Evolutionary conservation across 2,113 vertebrate species (phyloP).

Genomic region (Procavia capensis): DNA sequence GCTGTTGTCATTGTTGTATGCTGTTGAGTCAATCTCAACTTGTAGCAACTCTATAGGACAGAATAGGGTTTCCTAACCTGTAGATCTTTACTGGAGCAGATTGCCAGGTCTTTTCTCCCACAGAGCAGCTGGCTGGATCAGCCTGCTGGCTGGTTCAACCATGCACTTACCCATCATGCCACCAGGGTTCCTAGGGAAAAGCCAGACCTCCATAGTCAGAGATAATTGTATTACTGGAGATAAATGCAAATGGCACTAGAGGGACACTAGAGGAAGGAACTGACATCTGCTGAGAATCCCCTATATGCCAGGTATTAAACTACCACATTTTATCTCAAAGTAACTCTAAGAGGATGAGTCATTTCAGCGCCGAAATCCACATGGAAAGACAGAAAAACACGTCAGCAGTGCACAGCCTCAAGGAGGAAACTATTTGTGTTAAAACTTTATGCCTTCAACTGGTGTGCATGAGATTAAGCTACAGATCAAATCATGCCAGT

Average conservation of each 20-base stretch:
- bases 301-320: neutral
- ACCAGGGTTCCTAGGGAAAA: neutral
- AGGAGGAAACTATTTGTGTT: neutral
- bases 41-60: neutral
- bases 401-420: fast-evolving
- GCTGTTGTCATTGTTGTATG: too few relatives aligned
- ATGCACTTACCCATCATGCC: neutral
- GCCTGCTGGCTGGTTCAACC: neutral
- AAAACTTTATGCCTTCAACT: neutral
- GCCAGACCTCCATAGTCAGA: neutral
- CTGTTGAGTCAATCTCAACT: neutral
- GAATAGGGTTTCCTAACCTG: neutral
- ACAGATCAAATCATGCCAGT: neutral
- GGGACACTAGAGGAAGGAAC: too few relatives aligned
- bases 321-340: neutral
- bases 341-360: fast-evolving
- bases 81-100: neutral
- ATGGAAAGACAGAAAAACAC: fast-evolving
- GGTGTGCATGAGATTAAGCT: neutral
- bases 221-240: neutral
- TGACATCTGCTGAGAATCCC: neutral
- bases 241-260: neutral
- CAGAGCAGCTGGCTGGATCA: neutral
- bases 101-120: neutral
- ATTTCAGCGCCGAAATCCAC: neutral